Percentiles rank a stretch among this genome's conserved stretches.
phyloP scores from a whole-genome alignment of 2,113 vertebrate genomes.

The Peucedramus taeniatus region DNA sequence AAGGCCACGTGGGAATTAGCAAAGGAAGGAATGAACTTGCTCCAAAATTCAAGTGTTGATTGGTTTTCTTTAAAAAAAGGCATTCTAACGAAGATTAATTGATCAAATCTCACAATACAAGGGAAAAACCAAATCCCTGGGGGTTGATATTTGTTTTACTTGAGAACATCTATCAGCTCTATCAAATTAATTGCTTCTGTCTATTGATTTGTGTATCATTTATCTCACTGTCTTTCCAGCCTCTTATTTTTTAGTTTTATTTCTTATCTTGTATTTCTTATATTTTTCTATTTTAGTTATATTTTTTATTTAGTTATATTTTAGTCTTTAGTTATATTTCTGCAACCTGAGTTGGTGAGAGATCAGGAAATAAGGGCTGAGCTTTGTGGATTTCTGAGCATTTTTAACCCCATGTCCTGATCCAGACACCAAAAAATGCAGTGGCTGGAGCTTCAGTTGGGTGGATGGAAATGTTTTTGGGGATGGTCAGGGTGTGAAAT shows the following conservation, averaged over 20 bases:
- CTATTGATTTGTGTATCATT: neutral
- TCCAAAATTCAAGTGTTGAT: neutral
- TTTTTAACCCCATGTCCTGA: neutral
- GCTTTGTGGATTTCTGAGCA: neutral
- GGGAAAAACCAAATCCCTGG: neutral
- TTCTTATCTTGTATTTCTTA: neutral
- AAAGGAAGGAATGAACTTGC: constrained; percentile 9
- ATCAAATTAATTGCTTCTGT: neutral
- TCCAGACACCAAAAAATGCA: neutral
- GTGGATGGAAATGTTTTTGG: neutral
- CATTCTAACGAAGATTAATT: neutral
- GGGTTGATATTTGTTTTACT: neutral
- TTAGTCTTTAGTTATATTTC: neutral
- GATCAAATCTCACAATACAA: neutral
- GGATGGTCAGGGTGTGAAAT: neutral
- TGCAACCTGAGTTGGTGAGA: neutral
- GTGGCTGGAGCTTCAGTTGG: neutral
- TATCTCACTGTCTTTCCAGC: neutral
- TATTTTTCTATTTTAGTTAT: neutral
- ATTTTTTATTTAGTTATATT: neutral
- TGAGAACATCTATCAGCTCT: neutral
- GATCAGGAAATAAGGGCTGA: neutral
- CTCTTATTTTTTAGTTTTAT: neutral
- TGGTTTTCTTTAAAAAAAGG: neutral
- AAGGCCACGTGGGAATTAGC: neutral